Conservation (phyloP, 2,797 vertebrate genomes). For the Hemitrygon akajei region DNA sequence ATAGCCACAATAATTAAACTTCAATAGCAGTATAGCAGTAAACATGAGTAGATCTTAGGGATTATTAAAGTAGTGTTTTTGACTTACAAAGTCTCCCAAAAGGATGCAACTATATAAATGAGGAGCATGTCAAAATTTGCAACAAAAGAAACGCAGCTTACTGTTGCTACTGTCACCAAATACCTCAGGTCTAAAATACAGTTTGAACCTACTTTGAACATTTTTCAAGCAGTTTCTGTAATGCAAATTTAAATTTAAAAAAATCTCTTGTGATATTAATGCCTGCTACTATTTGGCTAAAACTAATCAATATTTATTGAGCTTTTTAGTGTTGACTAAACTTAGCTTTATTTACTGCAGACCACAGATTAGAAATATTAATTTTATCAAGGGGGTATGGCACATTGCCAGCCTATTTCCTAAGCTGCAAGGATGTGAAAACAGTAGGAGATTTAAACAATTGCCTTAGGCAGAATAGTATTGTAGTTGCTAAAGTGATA, state of each 20-base stretch:
- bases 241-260: background rate
- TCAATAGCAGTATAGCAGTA: background rate
- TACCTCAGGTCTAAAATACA: background rate
- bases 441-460: background rate
- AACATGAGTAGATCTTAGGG: background rate
- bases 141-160: background rate
- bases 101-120: background rate
- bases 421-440: background rate
- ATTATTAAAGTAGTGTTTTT: background rate
- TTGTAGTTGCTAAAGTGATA: background rate
- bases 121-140: background rate
- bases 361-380: background rate
- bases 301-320: conserved; percentile 51
- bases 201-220: background rate
- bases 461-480: background rate
- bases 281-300: background rate
- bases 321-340: conserved; percentile 40
- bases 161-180: background rate
- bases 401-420: background rate
- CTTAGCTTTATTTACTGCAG: conserved; percentile 26
- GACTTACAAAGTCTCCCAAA: background rate
- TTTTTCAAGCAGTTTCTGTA: background rate
- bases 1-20: background rate
- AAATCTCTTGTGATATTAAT: background rate
- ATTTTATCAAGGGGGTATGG: background rate